Evolutionary conservation across 2,797 vertebrate species (phyloP), one percentile per base, ranked within the genome.

Genomic region (Pseudopleuronectes americanus): DNA sequence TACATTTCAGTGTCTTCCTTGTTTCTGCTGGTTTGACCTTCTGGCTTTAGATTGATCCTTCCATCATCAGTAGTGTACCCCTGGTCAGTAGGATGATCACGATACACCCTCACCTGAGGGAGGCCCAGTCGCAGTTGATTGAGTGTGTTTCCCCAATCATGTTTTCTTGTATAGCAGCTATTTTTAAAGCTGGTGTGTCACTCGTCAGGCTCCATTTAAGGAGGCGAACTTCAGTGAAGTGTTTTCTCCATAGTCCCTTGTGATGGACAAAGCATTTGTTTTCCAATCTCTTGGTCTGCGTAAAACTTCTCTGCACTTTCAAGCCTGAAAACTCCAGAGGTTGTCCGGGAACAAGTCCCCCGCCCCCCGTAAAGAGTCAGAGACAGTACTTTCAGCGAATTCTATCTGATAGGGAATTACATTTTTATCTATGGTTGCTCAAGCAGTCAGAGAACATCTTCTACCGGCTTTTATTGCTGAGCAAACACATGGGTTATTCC

Each of bases 371-470:
- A 45, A 45, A 19, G 43, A 45, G 38, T 61, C 65, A 69, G 53
- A 66, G 59, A 57, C 19, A 57, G 72, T 57, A 77, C 47, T 80
- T 56, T n/a, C 57, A n/a, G 49, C 48, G 22, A 73, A 68, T 9
- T 78, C 61, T 54, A 79, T 70, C 71, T 76, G 72, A 76, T 75
- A n/a, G 47, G 58, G 60, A 68, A 79, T 79, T 64, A 75, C 77
- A 67, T 75, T 14, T 16, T 83, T 80, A 74, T 79, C 58, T 57
- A 67, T 57, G 67, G 60, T 49, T 65, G 57, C 70, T 71, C 61
- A 70, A 79, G 76, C 80, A 76, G 73, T 80, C 73, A 77, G 61
- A 76, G 63, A 77, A 77, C 47, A 77, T 68, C 47, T 45, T 55
- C 61, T 52, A 64, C 21, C 69, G 45, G 53, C 53, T 77, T 74